Base-by-base conservation (phyloP, 2,113 vertebrate species). In the Pycnonotus jocosus region DNA sequence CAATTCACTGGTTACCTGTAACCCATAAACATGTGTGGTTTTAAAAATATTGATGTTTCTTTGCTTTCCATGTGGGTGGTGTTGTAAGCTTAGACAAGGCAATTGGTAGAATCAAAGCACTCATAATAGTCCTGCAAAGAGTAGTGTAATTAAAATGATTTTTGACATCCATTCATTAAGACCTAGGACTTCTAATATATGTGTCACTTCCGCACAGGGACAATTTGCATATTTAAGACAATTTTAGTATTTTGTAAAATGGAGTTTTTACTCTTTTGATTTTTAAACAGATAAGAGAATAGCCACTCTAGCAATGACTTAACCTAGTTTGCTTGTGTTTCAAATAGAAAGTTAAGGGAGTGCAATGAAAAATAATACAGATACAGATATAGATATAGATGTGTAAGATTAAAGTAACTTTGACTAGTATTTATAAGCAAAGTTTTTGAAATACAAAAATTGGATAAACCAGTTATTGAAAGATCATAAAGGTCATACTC, bases 11-110 rank as follows among this genome's bases (percentile, higher is more conserved):
- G 82, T 95, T 92, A 92, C 56, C 42, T 96, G 91, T 86, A 88
- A 22, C 33, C 83, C 56, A 65, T 79, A 91, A 96, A 96, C 23
- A 57, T 37, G 16, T 85, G 69, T 70, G 24, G 50, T 72, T 96
- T 77, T 93, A 94, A 96, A 96, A 93, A 50, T 66, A 84, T 56
- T 89, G 68, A 58, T 88, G 76, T 73, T 86, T 95, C 80, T 64
- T 64, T 82, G 54, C 45, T 92, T 95, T 73, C 76, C 20, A 35
- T 6, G 7, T n/a, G 21, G 7, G 1, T 56, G 53, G 6, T 72
- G 71, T 4, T 90, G 35, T 45, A 22, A 92, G 51, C 40, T 95
- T 94, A 88, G 66, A 64, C 72, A 93, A 88, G 80, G 53, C 15
- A 66, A 80, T 80, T 47, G 89, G 86, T 88, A 96, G 84, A 95